Conservation (phyloP, 2,113 vertebrate species). For the Nothoprocta pentlandii region DNA sequence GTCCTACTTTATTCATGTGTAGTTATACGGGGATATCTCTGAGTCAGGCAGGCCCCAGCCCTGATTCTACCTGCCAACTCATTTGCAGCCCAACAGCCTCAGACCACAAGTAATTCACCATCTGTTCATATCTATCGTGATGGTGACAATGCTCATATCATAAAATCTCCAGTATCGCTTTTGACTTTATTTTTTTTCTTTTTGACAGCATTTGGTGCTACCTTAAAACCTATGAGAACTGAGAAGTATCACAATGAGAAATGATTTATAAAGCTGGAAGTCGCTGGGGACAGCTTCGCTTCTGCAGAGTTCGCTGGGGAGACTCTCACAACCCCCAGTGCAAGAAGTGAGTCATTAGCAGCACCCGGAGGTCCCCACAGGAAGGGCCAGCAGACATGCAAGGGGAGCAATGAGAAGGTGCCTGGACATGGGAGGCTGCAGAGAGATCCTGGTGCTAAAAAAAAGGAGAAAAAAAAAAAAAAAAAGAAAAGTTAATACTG, state of each 20-base stretch:
- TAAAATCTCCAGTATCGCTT: background rate
- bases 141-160: rapidly evolving
- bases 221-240: background rate
- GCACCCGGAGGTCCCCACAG: background rate
- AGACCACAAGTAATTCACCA: background rate
- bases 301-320: background rate
- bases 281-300: background rate
- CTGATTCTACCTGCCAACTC: rapidly evolving
- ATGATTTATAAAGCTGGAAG: background rate
- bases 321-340: rapidly evolving
- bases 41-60: background rate
- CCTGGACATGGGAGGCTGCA: background rate
- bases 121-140: background rate
- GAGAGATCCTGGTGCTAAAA: too few relatives aligned
- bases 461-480: background rate
- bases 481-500: constrained; percentile 39
- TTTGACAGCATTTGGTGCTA: background rate
- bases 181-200: background rate
- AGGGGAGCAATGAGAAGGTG: background rate
- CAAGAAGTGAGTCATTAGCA: constrained; percentile 2
- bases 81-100: rapidly evolving
- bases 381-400: background rate
- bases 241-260: background rate
- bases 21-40: background rate
- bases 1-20: rapidly evolving